These are phyloP conservation scores for Burhinus bistriatus DNA, from an alignment of 2,113 vertebrate species.

Conservation along the genomic window DNA sequence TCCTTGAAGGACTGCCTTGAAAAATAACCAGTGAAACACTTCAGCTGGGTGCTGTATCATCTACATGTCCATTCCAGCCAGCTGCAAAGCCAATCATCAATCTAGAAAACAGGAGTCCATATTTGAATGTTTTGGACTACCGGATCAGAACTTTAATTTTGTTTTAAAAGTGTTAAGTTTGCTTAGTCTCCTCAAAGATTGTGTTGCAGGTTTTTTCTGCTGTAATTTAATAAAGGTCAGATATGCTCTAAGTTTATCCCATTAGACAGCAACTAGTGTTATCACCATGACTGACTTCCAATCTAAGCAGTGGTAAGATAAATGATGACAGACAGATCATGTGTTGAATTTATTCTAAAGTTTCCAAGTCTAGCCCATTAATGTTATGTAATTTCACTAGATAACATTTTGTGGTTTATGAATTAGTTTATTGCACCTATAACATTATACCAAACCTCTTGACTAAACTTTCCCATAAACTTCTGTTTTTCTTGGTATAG, in stretches of 20 bases:
- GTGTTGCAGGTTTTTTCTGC: background rate
- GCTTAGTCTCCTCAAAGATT: background rate
- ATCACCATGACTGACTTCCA: background rate
- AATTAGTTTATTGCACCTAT: background rate
- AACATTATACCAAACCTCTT: background rate
- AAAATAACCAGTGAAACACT: background rate
- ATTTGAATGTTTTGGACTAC: background rate
- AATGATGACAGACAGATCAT: background rate
- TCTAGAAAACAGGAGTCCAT: background rate
- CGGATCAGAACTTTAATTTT: background rate
- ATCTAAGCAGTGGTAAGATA: background rate
- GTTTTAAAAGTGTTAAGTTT: background rate
- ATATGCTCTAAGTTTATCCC: background rate
- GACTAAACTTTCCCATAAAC: background rate
- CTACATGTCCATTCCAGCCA: background rate
- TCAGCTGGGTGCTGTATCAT: background rate
- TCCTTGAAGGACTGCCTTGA: background rate
- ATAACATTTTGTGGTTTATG: background rate
- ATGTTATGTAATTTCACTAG: background rate
- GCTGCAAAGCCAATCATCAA: background rate
- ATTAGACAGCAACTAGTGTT: background rate
- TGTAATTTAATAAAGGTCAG: background rate
- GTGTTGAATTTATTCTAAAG: background rate
- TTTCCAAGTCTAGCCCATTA: background rate
- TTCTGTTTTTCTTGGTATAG: background rate